Evolutionary conservation across 2,888 invertebrate species (phyloP), one percentile per base, ranked within the genome.

Genomic region (Athripsodes cinereus): DNA sequence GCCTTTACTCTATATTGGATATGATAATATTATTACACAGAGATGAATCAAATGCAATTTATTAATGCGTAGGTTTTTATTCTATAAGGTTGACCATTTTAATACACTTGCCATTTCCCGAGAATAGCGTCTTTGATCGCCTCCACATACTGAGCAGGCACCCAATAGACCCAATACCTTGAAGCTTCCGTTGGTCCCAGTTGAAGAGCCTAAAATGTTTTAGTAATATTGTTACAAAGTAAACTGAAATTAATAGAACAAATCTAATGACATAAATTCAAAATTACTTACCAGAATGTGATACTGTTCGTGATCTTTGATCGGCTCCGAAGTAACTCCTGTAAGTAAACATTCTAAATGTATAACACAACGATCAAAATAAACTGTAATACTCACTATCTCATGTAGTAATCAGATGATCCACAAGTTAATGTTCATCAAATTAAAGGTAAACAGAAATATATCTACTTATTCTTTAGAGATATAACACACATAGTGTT

Each of bases 161-260:
- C 92, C 94, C 94, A 95, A 75, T 95, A 95, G 61, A 95, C 85
- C 92, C 92, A 95, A 74, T 92, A 92, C 65, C 92, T 78, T 26
- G 93, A 93, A 2, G 92, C 92, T 74, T 94, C 94, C 52, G 94
- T 94, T 8, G 94, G 88, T 16, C 95, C 94, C 65, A 94, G 75
- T 74, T 95, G 94, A 61, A 95, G 81, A 57, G 88, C 93, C 90
- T 92, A 74, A 2, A 47, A 52, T 20, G 11, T 8, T 8, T 5
- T 8, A 40, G 13, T 40, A 8, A 13, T 3, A 40, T 13, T 8
- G 13, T 40, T 13, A 8, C 13, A 8, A 5, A n/a, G 13, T 13
- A 16, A 40, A 16, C 5, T 13, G 2, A 16, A 2, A 8, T 40
- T n/a, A 2, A 8, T n/a, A 40, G 40, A 8, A 13, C 40, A 13